Percentiles rank a stretch among this genome's conserved stretches.
These are phyloP conservation scores for Solea senegalensis DNA, from an alignment of 2,113 vertebrate genomes.

Conservation along the genomic window DNA sequence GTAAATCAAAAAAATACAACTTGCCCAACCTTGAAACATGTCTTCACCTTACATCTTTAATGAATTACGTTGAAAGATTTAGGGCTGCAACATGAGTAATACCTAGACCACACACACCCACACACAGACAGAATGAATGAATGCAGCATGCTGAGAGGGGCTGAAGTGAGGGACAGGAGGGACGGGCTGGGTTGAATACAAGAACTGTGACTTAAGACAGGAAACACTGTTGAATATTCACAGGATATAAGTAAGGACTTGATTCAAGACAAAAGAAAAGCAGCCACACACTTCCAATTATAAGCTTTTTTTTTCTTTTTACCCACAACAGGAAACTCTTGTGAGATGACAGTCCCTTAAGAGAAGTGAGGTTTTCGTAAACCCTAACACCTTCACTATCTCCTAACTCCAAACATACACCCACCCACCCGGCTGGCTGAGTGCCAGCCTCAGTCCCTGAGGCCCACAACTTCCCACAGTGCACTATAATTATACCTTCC, in stretches of 20 bases:
- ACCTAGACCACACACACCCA: conserved; percentile 54
- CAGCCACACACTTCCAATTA: conserved; percentile 23
- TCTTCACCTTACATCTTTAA: background rate
- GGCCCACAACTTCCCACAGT: conserved; percentile 47
- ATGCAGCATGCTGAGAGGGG: conserved; percentile 68
- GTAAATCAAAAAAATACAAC: background rate
- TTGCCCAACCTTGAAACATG: background rate
- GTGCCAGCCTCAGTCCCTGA: conserved; percentile 41
- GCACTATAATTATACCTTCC: conserved; percentile 65
- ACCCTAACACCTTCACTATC: conserved; percentile 19
- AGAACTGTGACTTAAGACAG: conserved; percentile 62
- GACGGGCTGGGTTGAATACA: conserved; percentile 49
- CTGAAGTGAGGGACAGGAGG: conserved; percentile 26
- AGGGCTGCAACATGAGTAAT: background rate
- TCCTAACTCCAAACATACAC: conserved; percentile 17
- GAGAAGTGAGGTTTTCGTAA: conserved; percentile 19
- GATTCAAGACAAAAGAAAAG: conserved; percentile 44
- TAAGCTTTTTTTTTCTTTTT: conserved; percentile 3
- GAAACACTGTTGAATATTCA: conserved; percentile 69
- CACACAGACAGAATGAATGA: conserved; percentile 76
- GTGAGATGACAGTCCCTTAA: conserved; percentile 3
- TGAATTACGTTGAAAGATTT: background rate
- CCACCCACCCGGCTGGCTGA: conserved; percentile 39
- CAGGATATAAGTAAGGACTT: conserved; percentile 39
- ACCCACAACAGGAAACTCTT: conserved; percentile 16